These are phyloP conservation scores for Mustela lutreola DNA, from an alignment of 2,113 vertebrate genomes.

Conservation along the genomic window DNA sequence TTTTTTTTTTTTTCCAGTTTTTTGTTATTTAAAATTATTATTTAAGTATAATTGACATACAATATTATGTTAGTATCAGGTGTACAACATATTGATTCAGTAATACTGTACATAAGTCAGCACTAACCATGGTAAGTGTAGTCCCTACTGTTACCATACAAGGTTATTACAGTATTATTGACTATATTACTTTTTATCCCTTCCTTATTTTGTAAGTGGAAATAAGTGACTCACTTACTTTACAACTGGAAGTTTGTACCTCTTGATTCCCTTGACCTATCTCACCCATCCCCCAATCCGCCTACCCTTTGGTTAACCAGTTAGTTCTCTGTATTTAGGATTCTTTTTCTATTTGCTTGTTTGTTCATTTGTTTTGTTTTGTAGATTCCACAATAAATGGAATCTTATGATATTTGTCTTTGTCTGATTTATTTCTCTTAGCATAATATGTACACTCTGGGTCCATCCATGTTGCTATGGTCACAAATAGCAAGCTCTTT, in stretches of 20 bases:
- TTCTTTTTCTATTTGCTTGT: not conserved
- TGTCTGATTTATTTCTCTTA: not conserved
- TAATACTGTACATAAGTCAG: not conserved
- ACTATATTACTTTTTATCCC: not conserved
- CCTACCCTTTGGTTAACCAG: not conserved
- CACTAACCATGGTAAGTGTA: not conserved
- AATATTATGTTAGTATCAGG: not conserved
- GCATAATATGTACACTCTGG: not conserved
- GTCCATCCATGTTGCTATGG: not conserved
- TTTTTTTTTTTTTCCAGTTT: not conserved
- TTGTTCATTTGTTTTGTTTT: not conserved
- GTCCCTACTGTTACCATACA: not conserved
- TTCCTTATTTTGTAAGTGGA: not conserved
- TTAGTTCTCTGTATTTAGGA: not conserved
- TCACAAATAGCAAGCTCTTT: not conserved
- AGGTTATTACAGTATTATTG: not conserved
- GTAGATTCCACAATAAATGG: not conserved
- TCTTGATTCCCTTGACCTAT: not conserved
- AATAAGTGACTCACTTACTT: not conserved
- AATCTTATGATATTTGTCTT: not conserved
- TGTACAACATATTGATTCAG: not conserved
- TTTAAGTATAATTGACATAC: not conserved
- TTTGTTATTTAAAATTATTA: not conserved
- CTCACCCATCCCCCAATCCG: not conserved
- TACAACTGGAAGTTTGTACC: not conserved